A percentile compares a stretch with the other conserved stretches of the same genome.
These are phyloP conservation scores for Escarpia spicata DNA, from an alignment of 2,888 invertebrate genomes.

Conservation along the genomic window DNA sequence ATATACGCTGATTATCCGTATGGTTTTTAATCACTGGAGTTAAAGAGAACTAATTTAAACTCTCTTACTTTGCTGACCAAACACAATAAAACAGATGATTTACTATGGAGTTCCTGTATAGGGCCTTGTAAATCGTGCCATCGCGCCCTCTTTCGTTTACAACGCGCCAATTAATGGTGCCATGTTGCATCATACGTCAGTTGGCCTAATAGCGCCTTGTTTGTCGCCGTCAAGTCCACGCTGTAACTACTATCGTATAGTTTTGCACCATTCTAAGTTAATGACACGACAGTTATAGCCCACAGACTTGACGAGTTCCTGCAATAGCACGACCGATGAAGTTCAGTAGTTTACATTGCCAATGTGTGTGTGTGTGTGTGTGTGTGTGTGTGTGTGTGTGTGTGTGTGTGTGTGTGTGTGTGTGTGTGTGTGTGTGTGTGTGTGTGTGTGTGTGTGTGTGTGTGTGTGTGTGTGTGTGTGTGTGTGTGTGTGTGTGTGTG, in stretches of 20 bases:
- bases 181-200: neutral
- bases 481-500: neutral
- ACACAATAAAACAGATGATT: neutral
- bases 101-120: neutral
- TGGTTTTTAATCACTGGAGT: neutral
- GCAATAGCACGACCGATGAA: neutral
- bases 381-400: constrained; percentile 16
- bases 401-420: constrained; percentile 13
- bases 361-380: neutral
- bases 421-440: constrained; percentile 1
- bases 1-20: neutral
- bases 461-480: neutral
- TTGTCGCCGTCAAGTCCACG: neutral
- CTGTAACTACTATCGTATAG: neutral
- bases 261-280: neutral
- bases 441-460: neutral
- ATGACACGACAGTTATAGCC: neutral
- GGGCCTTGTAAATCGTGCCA: neutral
- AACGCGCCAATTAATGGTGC: neutral
- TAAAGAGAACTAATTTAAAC: neutral
- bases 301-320: neutral
- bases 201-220: neutral
- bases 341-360: neutral
- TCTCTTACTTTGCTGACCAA: neutral
- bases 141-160: neutral